Evolutionary conservation across 2,888 invertebrate species (phyloP), one percentile per base, ranked within the genome.

Genomic region (Amaurobius ferox): DNA sequence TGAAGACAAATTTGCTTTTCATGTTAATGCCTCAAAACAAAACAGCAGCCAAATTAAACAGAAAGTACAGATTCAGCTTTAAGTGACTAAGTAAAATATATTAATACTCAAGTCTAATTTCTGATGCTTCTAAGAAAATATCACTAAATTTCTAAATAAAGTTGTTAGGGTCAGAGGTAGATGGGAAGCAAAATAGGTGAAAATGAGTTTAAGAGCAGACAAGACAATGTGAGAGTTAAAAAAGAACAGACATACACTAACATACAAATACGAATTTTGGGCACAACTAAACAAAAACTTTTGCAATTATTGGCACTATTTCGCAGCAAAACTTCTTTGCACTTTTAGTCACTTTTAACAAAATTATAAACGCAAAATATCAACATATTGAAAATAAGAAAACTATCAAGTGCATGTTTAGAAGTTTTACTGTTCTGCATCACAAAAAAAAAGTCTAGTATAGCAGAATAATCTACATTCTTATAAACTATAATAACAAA

Each of bases 251-350:
- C 23, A 55, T 5, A 23, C 55, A 23, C 55, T 55, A 23, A 55
- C 23, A 44, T 16, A 44, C 23, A 44, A 2, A 44, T 19, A 70
- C 40, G 67, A 68, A n/a, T 61, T 48, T 35, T 85, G 83, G 83
- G 83, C 83, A 85, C 83, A 85, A 85, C 83, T 85, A 85, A 85
- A 62, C 40, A 48, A 68, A 48, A 72, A 61, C 28, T 35, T 72
- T 72, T 30, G 7, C 9, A 77, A 77, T 68, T 73, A 74, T 26
- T n/a, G 23, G 76, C 70, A 76, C 68, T 71, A 83, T 64, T 3
- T 35, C 13, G 26, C 76, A 76, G 70, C 13, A 85, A 77, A 77
- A 77, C 66, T 77, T 77, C 83, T 74, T 28, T 23, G 61, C 80
- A 64, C 7, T 64, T 23, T 61, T 5, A 61, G 26, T 16, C 23